Conservation (phyloP, 2,888 invertebrate species). For the Temnothorax unifasciatus region DNA sequence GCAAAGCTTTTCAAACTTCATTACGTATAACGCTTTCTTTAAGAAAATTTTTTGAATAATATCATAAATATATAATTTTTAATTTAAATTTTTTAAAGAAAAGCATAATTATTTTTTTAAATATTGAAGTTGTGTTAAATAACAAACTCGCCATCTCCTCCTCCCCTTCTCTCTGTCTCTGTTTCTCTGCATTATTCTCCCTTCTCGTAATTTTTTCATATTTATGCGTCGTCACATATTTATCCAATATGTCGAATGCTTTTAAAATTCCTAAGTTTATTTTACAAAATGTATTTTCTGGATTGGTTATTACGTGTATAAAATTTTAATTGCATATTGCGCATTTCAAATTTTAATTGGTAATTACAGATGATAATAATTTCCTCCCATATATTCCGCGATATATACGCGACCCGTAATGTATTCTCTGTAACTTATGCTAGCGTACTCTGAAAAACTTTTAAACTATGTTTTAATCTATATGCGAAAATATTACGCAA, state of each 20-base stretch:
- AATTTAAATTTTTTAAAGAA: neutral
- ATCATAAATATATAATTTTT: neutral
- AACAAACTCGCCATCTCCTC: neutral
- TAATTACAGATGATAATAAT: conserved; percentile 57
- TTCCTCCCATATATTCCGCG: conserved; percentile 45
- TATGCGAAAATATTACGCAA: neutral
- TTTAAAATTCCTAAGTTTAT: conserved; percentile 53
- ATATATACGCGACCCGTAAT: conserved; percentile 30
- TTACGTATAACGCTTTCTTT: neutral
- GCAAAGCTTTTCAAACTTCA: neutral
- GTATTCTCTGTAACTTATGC: conserved; percentile 52
- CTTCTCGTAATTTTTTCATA: conserved; percentile 19
- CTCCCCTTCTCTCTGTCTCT: neutral
- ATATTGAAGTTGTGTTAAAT: neutral
- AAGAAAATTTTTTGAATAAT: neutral
- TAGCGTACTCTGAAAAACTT: conserved; percentile 29
- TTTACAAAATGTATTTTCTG: conserved; percentile 53
- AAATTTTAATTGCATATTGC: conserved; percentile 57
- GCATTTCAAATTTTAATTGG: conserved; percentile 56
- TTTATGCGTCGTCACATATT: conserved; percentile 41
- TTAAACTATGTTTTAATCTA: conserved; percentile 37
- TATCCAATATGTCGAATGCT: conserved; percentile 40
- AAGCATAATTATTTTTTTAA: neutral
- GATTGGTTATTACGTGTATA: conserved; percentile 47
- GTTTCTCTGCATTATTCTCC: neutral